Conservation (phyloP, 2,888 invertebrate genomes). For the Steromphala cineraria region DNA sequence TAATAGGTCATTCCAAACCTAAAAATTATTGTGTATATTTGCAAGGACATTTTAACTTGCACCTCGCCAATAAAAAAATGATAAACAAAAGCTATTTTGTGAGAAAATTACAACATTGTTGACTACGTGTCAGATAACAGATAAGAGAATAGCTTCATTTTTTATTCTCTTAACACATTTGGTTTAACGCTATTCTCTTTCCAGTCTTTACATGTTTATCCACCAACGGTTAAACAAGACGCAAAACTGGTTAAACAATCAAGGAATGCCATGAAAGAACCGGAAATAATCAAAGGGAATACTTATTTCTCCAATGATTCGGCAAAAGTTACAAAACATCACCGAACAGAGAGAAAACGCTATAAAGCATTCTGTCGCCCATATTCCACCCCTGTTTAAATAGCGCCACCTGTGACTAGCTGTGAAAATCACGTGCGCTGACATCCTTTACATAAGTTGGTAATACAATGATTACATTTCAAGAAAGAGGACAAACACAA, state of each 20-base stretch:
- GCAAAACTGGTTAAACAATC: neutral
- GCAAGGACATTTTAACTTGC: too few species aligned
- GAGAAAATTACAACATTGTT: too few species aligned
- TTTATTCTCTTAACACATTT: too few species aligned
- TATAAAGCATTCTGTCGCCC: neutral
- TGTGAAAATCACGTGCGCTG: neutral
- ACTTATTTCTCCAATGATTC: neutral
- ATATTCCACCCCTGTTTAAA: neutral
- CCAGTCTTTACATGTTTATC: neutral
- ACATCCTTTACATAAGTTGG: neutral
- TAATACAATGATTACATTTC: conserved; percentile 11
- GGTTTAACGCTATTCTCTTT: too few species aligned
- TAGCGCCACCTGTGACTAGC: conserved; percentile 2
- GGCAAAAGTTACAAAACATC: conserved; percentile 7
- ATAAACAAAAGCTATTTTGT: too few species aligned
- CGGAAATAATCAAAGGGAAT: conserved; percentile 7
- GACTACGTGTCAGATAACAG: too few species aligned
- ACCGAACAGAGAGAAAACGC: neutral
- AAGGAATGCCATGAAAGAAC: neutral
- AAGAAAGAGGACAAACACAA: neutral
- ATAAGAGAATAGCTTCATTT: too few species aligned
- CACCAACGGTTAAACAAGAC: neutral
- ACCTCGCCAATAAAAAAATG: too few species aligned
- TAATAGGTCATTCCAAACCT: too few species aligned
- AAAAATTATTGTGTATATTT: too few species aligned